phyloP scores from a whole-genome alignment of 2,797 vertebrate genomes.

The Lacerta agilis region DNA sequence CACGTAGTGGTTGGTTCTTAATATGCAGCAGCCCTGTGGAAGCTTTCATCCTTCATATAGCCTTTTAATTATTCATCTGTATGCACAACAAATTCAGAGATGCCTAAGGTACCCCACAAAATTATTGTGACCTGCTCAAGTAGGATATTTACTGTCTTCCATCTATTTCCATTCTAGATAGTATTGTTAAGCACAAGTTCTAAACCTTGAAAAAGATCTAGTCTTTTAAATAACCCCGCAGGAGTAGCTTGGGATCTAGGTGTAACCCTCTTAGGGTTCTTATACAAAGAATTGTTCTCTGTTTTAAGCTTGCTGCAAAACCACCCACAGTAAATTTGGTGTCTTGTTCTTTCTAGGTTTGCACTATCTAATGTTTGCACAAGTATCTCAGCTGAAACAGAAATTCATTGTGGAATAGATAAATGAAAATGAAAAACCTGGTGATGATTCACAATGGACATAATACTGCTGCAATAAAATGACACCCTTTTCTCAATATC shows the following conservation, averaged over 20 bases:
- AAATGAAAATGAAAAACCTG: neutral
- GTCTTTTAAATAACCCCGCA: constrained; percentile 8
- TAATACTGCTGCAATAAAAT: neutral
- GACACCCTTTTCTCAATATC: neutral
- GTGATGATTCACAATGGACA: neutral
- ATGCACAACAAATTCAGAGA: constrained; percentile 58
- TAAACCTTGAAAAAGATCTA: neutral
- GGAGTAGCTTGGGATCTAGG: neutral
- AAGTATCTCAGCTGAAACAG: neutral
- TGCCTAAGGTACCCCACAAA: constrained; percentile 61
- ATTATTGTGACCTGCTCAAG: constrained; percentile 55
- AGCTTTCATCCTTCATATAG: constrained; percentile 53
- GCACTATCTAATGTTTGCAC: neutral
- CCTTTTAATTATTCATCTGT: constrained; percentile 68
- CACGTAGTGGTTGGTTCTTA: constrained; percentile 45
- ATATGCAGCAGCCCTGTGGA: constrained; percentile 54
- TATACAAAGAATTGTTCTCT: neutral
- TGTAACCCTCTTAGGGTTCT: neutral
- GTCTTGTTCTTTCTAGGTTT: neutral
- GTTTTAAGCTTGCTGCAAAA: neutral
- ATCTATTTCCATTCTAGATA: neutral
- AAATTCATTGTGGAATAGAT: neutral
- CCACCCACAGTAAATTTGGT: neutral
- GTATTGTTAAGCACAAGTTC: neutral
- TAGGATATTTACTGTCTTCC: neutral